Percentiles rank a stretch among this genome's conserved stretches.
These are phyloP conservation scores for Sepiola atlantica DNA, from an alignment of 2,888 invertebrate species.

Conservation along the genomic window DNA sequence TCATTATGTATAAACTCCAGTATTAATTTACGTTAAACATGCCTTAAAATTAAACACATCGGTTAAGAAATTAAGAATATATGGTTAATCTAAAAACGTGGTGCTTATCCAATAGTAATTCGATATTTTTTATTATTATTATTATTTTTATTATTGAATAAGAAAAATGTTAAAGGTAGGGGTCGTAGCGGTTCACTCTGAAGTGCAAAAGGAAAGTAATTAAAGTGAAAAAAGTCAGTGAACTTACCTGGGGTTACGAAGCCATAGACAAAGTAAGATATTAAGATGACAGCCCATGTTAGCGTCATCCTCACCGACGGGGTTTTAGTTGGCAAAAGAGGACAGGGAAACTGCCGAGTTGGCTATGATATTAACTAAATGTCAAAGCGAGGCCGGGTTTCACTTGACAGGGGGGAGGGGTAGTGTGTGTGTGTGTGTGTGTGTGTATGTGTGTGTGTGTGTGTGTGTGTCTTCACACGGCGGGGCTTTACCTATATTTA, in stretches of 20 bases:
- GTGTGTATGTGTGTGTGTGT: no score
- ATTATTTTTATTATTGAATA: no score
- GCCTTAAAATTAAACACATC: no score
- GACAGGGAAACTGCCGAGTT: background rate
- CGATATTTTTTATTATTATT: no score
- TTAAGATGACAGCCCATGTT: background rate
- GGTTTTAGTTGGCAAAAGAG: background rate
- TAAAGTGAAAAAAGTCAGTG: background rate
- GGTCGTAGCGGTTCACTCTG: no score
- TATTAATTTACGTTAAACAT: no score
- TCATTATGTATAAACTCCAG: no score
- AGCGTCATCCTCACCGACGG: constrained; percentile 21
- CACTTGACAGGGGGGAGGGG: background rate
- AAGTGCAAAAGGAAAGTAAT: no score
- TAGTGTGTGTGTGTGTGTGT: background rate
- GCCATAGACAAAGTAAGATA: constrained; percentile 37
- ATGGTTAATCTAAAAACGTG: no score
- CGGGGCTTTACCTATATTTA: background rate
- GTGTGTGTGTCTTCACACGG: background rate
- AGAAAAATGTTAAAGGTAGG: no score
- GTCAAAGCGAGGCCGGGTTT: constrained; percentile 4
- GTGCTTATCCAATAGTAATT: no score
- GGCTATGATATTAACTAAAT: background rate
- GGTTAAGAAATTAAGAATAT: no score
- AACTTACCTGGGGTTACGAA: background rate